Evolutionary conservation across 2,888 invertebrate species (phyloP).

Genomic region (Osedax frankpressi): DNA sequence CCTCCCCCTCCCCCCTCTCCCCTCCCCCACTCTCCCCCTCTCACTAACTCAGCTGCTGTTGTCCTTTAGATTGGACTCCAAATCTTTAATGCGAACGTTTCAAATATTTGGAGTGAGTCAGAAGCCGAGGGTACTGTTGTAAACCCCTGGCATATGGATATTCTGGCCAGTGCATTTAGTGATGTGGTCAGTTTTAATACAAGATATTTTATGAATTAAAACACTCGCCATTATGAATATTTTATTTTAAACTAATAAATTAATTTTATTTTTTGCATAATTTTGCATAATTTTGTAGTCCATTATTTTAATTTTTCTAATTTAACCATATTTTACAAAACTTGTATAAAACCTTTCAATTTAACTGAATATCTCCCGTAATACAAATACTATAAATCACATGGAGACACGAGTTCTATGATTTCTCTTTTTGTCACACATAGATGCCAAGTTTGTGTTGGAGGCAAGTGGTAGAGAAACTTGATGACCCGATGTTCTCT

Average conservation of each 20-base stretch:
- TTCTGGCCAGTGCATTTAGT: constrained; percentile 79
- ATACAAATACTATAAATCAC: no score
- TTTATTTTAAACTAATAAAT: no score
- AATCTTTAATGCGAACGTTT: not conserved
- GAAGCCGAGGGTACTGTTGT: constrained; percentile 43
- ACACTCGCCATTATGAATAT: no score
- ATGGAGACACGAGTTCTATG: not conserved
- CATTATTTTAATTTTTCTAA: no score
- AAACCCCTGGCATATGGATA: constrained; percentile 78
- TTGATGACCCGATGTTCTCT: constrained; percentile 75
- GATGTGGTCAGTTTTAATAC: constrained; percentile 56
- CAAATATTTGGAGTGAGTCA: constrained; percentile 28
- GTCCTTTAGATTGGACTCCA: not conserved
- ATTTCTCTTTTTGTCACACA: not conserved
- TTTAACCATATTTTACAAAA: not conserved
- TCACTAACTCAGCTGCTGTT: no score
- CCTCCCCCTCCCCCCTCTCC: no score
- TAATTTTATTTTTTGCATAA: no score
- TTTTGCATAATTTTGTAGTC: no score
- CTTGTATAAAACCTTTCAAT: not conserved
- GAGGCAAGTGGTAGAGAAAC: constrained; percentile 78
- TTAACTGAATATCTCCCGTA: not conserved
- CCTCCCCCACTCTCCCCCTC: no score
- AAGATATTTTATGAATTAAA: no score
- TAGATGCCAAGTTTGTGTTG: constrained; percentile 57